Conservation (phyloP, 2,888 invertebrate genomes). For the Dastarcus helophoroides region DNA sequence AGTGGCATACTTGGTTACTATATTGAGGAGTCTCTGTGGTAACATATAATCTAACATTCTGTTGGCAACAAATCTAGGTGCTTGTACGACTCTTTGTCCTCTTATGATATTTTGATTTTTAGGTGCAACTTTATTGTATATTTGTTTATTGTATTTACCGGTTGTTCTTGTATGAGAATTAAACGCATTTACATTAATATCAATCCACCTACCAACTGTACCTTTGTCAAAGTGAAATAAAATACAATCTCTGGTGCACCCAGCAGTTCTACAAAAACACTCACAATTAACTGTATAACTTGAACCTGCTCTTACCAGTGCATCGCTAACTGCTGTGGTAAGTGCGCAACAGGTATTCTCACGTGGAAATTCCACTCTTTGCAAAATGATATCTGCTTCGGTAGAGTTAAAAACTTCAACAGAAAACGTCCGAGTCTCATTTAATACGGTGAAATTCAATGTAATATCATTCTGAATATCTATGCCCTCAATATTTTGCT, state of each 20-base stretch:
- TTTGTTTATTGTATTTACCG: neutral
- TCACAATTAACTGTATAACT: constrained; percentile 38
- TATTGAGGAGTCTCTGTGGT: constrained; percentile 35
- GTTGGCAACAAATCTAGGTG: constrained; percentile 50
- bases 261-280: constrained; percentile 49
- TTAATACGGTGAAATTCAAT: constrained; percentile 35
- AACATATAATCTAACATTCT: constrained; percentile 39
- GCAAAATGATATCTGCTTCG: constrained; percentile 34
- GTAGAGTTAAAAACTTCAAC: constrained; percentile 41
- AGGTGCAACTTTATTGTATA: constrained; percentile 1
- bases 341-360: constrained; percentile 33
- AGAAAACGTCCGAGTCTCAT: constrained; percentile 35
- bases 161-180: neutral
- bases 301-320: constrained; percentile 35
- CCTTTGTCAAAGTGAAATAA: constrained; percentile 50
- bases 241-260: constrained; percentile 48
- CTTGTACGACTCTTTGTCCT: constrained; percentile 43
- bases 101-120: constrained; percentile 22
- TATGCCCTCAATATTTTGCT: constrained; percentile 8
- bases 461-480: constrained; percentile 28
- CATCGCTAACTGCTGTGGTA: constrained; percentile 31
- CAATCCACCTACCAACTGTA: constrained; percentile 47
- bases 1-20: constrained; percentile 27
- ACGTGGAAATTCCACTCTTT: constrained; percentile 42
- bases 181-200: constrained; percentile 37